Evolutionary conservation across 2,888 invertebrate species (phyloP).

Genomic region (Parthenolecanium corni): DNA sequence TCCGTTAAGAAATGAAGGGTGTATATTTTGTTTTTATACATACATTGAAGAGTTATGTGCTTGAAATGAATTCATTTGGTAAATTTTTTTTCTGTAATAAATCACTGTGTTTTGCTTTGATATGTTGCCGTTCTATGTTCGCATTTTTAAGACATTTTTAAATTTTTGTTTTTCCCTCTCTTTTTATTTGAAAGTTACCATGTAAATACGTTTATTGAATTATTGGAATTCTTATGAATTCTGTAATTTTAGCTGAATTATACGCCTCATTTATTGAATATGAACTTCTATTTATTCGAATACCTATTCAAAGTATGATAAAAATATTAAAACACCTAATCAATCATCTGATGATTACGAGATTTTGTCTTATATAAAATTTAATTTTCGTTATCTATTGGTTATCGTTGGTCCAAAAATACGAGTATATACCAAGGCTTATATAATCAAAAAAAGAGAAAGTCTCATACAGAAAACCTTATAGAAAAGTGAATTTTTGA

Average conservation of each 20-base stretch:
- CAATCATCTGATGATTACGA: too few relatives aligned
- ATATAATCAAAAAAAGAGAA: too few relatives aligned
- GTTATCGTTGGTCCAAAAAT: too few relatives aligned
- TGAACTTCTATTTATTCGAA: not conserved
- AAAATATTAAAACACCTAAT: too few relatives aligned
- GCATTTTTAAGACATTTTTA: not conserved
- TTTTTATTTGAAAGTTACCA: conserved; percentile 22
- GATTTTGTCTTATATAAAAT: too few relatives aligned
- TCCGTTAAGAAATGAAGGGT: not conserved
- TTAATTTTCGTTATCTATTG: too few relatives aligned
- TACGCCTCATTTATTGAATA: not conserved
- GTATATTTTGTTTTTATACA: not conserved
- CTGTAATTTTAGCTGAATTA: conserved; percentile 23
- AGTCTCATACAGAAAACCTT: too few relatives aligned
- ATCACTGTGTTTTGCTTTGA: not conserved
- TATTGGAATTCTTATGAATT: conserved; percentile 6
- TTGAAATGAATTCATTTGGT: not conserved
- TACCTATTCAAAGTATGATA: not conserved
- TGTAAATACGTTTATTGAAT: conserved; percentile 20
- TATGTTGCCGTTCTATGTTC: not conserved
- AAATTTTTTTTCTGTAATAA: too few relatives aligned
- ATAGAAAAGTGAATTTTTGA: too few relatives aligned
- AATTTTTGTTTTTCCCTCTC: not conserved
- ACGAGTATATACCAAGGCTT: too few relatives aligned
- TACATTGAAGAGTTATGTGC: not conserved